phyloP scores from a whole-genome alignment of 2,797 vertebrate species.

The Apodemus agrarius region DNA sequence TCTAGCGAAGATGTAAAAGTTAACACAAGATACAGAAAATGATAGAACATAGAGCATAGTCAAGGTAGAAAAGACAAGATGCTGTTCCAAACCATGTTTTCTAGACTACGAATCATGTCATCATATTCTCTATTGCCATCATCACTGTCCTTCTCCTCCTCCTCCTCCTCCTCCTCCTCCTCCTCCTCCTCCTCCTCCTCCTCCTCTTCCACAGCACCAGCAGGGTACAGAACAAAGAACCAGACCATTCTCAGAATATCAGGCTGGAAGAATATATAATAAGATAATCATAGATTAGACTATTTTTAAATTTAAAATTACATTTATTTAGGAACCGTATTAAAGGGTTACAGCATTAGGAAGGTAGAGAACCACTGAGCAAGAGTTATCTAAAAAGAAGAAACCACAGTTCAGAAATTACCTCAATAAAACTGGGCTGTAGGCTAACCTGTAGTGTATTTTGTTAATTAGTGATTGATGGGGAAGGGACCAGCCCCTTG shows the following conservation, averaged over 20 bases:
- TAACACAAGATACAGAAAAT: not conserved
- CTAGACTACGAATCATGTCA: constrained; percentile 39
- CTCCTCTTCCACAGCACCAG: not conserved
- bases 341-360: not conserved
- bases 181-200: too few relatives aligned
- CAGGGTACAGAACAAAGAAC: not conserved
- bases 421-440: not conserved
- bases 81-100: constrained; percentile 55
- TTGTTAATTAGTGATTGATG: not conserved
- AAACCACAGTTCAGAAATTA: too few relatives aligned
- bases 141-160: not conserved
- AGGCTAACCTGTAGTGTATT: not conserved
- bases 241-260: constrained; percentile 22
- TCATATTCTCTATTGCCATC: not conserved
- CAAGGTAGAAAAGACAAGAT: not conserved
- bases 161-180: too few relatives aligned
- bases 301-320: not conserved
- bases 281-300: not conserved
- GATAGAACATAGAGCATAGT: not conserved
- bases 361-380: not conserved
- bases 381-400: not conserved
- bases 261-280: not conserved
- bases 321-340: not conserved
- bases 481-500: not conserved
- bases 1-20: not conserved